Conservation (phyloP, 2,113 vertebrate genomes). For the Falcunculus frontatus region DNA sequence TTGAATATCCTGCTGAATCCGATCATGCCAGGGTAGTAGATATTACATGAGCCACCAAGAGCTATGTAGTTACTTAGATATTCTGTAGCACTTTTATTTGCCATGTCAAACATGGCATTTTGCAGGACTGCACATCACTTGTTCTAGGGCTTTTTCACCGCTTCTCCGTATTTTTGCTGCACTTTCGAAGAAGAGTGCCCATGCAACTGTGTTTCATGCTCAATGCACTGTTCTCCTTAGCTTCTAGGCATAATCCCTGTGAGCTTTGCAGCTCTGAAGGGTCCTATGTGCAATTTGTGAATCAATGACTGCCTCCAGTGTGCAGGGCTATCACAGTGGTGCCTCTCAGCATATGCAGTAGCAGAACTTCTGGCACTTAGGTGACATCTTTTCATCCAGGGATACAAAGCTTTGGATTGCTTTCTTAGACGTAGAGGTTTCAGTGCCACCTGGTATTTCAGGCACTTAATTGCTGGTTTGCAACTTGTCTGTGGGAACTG, state of each 20-base stretch:
- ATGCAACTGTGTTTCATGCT: background rate
- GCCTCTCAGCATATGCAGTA: background rate
- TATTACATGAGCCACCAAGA: background rate
- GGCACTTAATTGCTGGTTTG: slow-evolving; percentile 38
- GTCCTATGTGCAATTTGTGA: background rate
- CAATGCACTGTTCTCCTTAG: background rate
- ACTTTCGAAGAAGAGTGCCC: background rate
- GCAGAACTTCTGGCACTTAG: slow-evolving; percentile 6
- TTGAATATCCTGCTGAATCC: background rate
- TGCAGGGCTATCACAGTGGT: background rate
- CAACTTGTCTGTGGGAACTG: slow-evolving; percentile 25
- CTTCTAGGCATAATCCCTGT: background rate
- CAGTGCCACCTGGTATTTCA: slow-evolving; percentile 32
- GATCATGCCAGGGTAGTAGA: background rate
- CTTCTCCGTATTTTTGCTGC: background rate
- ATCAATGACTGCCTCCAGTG: background rate
- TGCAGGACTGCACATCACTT: background rate
- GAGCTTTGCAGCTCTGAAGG: background rate
- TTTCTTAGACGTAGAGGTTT: background rate
- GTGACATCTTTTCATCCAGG: background rate
- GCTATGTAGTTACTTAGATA: background rate
- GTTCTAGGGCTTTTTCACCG: background rate
- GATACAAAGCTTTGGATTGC: slow-evolving; percentile 15
- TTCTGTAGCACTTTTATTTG: background rate
- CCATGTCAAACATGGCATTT: background rate